Evolutionary conservation across 2,113 vertebrate genomes (phyloP), one percentile per base, ranked within the genome.

Genomic region (Jacana jacana): DNA sequence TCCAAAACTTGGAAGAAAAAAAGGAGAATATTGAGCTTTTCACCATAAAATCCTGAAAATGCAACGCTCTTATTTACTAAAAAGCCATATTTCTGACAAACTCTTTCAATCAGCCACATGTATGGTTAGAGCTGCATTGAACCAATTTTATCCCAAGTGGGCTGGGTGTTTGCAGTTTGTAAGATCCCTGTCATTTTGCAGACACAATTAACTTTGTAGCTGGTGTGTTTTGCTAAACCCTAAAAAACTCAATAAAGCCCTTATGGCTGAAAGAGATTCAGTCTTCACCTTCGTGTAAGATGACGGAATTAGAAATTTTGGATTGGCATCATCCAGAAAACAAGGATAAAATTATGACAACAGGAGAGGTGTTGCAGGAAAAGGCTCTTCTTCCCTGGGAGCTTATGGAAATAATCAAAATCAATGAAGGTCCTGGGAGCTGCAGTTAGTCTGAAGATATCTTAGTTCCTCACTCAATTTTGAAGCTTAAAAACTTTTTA

Each of bases 151-250:
- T 68, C 84, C 52, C 0, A 0, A 92, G 94, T 90, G 87, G 91
- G 80, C 37, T 88, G 61, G 54, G 81, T 91, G 89, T 91, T 93
- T 91, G 87, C 83, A 65, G 81, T 91, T 94, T 87, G 54, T 89
- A 77, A 89, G 75, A 82, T 81, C 89, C 79, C 80, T 96, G 86
- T 90, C 92, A 69, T 80, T 94, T 88, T 83, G 44, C 77, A 95
- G 88, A 91, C 73, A 92, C 88, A 86, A 94, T 93, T 95, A 91
- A 90, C 86, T 93, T 89, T 6, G 7, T 78, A 71, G 31, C 57
- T 69, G 24, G 24, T 93, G 96, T 97, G 81, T 94, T 95, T 85
- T 87, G 51, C 93, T 78, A 84, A 93, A 76, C 85, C 86, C 49
- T 65, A 40, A 84, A 79, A 65, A 96, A 82, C 48, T 93, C 91